Base-by-base conservation (phyloP, 2,113 vertebrate species). In the Gymnobelideus leadbeateri region DNA sequence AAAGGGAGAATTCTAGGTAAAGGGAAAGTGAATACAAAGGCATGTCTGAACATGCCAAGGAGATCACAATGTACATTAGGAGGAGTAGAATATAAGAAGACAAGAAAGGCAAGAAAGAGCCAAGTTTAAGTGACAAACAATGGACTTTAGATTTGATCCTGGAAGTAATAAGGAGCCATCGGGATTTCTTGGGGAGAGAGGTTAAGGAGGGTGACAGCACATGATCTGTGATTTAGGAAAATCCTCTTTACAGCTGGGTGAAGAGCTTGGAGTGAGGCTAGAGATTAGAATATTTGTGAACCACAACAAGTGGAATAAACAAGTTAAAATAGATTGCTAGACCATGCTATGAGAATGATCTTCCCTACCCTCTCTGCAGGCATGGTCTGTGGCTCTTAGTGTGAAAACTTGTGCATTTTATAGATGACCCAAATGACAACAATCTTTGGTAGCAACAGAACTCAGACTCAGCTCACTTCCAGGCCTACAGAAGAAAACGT, bases 401-500 rank as follows among this genome's bases (percentile, higher is more conserved):
- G 14, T 68, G 61, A 23, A 84, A 77, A 37, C 37, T 9, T 77
- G 37, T 43, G 37, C 12, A 21, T 84, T 43, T 77, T 12, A 77
- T n/a, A 77, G 31, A n/a, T 84, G 5, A 43, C n/a, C 68, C 68
- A 84, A 37, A 43, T 8, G 6, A 43, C 37, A 21, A 84, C 2
- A 37, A 37, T 21, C 19, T 43, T 84, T 37, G 21, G 68, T 84
- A n/a, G 6, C 37, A 21, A 43, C 2, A 43, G 5, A 84, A 19
- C 31, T 37, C 61, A 37, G 12, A n/a, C 3, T 37, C 37, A 77
- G 37, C 37, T 77, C 68, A 84, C 37, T 84, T 43, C n/a, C 68
- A 43, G 43, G 5, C 1, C n/a, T 21, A 43, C 0, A 19, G 19
- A 43, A 43, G 16, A 77, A 0, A 4, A 19, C 1, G 2, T 61